These are phyloP conservation scores for Phalacrocorax brasilianus DNA, from an alignment of 2,113 vertebrate genomes.

Conservation along the genomic window DNA sequence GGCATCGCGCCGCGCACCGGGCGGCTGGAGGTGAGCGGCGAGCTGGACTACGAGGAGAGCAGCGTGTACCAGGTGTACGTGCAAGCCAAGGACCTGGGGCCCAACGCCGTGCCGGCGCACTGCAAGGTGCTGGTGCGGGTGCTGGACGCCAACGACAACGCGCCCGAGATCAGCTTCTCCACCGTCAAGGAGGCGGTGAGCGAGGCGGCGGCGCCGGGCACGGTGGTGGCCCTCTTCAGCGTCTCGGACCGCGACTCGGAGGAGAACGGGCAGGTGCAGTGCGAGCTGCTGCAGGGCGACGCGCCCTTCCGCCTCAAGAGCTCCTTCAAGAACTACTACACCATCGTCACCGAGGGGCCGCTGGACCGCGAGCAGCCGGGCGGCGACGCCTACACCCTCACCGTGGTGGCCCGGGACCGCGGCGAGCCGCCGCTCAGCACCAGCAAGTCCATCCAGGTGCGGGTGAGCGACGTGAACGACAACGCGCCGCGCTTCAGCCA, in stretches of 20 bases:
- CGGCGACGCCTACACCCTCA: conserved; percentile 88
- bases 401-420: conserved; percentile 88
- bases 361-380: conserved; percentile 88
- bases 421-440: conserved; percentile 87
- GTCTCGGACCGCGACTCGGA: conserved; percentile 92
- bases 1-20: conserved; percentile 88
- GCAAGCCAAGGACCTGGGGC: conserved; percentile 94
- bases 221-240: conserved; percentile 93
- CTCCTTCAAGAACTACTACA: conserved; percentile 94
- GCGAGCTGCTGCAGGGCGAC: conserved; percentile 90
- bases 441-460: conserved; percentile 92
- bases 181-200: conserved; percentile 95
- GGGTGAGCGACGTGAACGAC: conserved; percentile 95
- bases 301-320: conserved; percentile 94
- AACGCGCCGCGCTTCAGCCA: conserved; percentile 94
- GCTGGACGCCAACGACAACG: conserved; percentile 92
- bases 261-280: conserved; percentile 92
- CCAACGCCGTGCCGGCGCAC: conserved; percentile 94
- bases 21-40: conserved; percentile 89
- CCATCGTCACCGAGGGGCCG: conserved; percentile 91
- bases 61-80: conserved; percentile 91
- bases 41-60: conserved; percentile 96
- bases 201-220: conserved; percentile 90
- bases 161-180: conserved; percentile 96
- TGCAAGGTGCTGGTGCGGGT: conserved; percentile 95